Percentiles rank a stretch among this genome's conserved stretches.
Conservation (phyloP, 2,888 invertebrate species). For the Plebejus melissa region DNA sequence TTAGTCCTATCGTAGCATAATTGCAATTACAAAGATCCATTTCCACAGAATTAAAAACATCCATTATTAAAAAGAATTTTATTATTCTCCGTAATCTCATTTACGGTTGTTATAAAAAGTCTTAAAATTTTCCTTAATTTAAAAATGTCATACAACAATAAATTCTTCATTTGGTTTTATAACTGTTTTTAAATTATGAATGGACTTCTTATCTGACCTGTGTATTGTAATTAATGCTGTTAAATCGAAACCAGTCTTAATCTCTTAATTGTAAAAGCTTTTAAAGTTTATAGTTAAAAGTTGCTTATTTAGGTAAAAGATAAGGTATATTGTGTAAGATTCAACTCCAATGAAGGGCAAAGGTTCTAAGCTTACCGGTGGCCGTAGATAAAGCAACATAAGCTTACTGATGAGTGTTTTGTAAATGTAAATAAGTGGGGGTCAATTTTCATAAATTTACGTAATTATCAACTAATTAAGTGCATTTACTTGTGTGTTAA, state of each 20-base stretch:
- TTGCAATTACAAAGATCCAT: no score
- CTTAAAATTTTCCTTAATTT: not conserved
- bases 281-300: slow-evolving; percentile 4
- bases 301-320: slow-evolving; percentile 9
- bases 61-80: not conserved
- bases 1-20: no score
- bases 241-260: slow-evolving; percentile 10
- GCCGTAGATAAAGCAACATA: not conserved
- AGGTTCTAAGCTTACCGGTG: slow-evolving; percentile 18
- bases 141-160: not conserved
- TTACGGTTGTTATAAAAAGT: not conserved
- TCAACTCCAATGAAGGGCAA: slow-evolving; percentile 4
- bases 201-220: slow-evolving; percentile 2
- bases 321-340: not conserved
- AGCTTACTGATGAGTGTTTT: not conserved
- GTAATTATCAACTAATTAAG: not conserved
- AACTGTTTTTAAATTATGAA: slow-evolving; percentile 8
- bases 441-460: slow-evolving; percentile 1
- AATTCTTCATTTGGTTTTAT: slow-evolving; percentile 3
- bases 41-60: not conserved
- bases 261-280: slow-evolving; percentile 11
- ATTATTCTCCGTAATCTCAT: not conserved
- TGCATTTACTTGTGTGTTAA: not conserved
- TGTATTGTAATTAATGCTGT: slow-evolving; percentile 6
- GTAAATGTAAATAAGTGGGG: not conserved